phyloP scores from a whole-genome alignment of 2,888 invertebrate species.

The Conistra vaccinii region DNA sequence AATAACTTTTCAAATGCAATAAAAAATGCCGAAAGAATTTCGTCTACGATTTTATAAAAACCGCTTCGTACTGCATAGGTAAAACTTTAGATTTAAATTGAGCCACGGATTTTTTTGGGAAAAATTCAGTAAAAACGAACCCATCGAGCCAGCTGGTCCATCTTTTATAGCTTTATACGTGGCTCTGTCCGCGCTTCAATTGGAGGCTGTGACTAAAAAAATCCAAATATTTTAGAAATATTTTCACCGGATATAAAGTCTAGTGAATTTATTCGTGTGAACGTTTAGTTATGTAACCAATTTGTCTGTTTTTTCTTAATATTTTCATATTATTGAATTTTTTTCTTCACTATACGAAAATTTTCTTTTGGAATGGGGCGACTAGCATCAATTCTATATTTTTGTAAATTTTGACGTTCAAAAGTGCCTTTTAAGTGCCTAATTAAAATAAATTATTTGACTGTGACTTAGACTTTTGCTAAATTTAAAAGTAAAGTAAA shows the following conservation, averaged over 20 bases:
- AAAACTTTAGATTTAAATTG: slow-evolving; percentile 58
- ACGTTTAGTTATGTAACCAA: not conserved
- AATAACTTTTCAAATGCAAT: slow-evolving; percentile 57
- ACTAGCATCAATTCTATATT: too few relatives aligned
- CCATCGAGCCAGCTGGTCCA: slow-evolving; percentile 47
- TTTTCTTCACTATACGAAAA: too few relatives aligned
- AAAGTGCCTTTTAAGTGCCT: too few relatives aligned
- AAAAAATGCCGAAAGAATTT: slow-evolving; percentile 53
- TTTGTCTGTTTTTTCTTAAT: not conserved
- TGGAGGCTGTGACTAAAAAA: slow-evolving; percentile 12
- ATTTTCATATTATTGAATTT: not conserved
- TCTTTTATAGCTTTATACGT: slow-evolving; percentile 61
- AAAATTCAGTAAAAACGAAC: slow-evolving; percentile 45
- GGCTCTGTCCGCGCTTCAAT: slow-evolving; percentile 37
- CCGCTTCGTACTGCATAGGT: slow-evolving; percentile 29
- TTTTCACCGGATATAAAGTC: slow-evolving; percentile 9
- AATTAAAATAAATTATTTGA: too few relatives aligned
- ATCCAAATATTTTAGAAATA: slow-evolving; percentile 15
- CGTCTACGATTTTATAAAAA: slow-evolving; percentile 45
- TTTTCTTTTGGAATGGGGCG: too few relatives aligned
- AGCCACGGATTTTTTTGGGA: slow-evolving; percentile 43
- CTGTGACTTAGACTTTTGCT: not conserved
- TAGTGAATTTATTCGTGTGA: not conserved
- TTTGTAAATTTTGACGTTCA: too few relatives aligned
- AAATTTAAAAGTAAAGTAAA: not conserved